Evolutionary conservation across 2,797 vertebrate species (phyloP), one percentile per base, ranked within the genome.

Genomic region (Aratinga solstitialis): DNA sequence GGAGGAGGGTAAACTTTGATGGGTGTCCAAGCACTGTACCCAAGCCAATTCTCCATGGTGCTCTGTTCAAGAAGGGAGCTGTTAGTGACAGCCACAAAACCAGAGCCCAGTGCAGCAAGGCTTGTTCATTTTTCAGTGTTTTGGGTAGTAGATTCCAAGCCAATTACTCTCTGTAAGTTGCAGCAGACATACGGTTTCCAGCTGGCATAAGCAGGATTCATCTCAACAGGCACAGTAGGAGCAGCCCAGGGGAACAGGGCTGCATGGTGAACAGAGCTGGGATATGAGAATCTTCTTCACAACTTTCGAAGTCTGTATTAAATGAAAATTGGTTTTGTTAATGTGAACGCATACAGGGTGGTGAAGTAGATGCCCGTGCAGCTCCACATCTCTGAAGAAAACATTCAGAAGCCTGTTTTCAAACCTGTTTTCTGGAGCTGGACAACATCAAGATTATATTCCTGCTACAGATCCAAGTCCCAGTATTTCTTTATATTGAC

Each of bases 81-180:
- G 1, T 51, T 80, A 62, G 61, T 4, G 3, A 40, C 34, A 73
- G 56, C 27, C 3, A 2, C 65, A 80, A 77, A 87, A 56, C 0
- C 22, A 63, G 68, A 87, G 65, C 29, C 42, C 47, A 58, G 18
- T 58, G 50, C 53, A 68, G 36, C n/a, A 40, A 67, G 30, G 7
- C 47, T 68, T 62, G n/a, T 58, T 91, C 13, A 34, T 72, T 90
- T 88, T 90, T 86, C n/a, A 21, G 30, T 68, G 68, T 10, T 91
- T 72, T 32, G n/a, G 50, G 32, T 58, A 66, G 73, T 29, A 45
- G 32, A 19, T 91, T 89, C 69, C 61, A 88, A 75, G 73, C 38
- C 22, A 26, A 48, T 72, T 75, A 61, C 27, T 80, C 45, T 53
- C 13, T 73, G 3, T 73, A 72, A 75, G 19, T 23, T 87, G 75